Conservation (phyloP, 2,113 vertebrate species). For the Baryphthengus martii region DNA sequence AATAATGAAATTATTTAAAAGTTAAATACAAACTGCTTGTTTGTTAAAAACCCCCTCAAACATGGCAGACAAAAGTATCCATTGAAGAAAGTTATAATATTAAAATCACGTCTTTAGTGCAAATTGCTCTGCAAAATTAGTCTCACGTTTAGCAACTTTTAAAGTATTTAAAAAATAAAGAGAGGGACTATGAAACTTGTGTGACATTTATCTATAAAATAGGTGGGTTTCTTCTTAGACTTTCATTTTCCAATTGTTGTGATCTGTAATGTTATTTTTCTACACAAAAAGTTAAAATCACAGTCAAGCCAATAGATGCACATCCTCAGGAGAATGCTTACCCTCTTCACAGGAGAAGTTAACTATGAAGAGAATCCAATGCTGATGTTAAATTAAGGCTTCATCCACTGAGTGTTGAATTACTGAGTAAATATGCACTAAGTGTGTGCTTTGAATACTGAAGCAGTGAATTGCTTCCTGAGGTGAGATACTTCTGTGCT, state of each 20-base stretch:
- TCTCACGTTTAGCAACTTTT: background rate
- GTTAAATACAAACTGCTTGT: background rate
- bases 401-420: background rate
- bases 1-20: background rate
- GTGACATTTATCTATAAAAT: background rate
- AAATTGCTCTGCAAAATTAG: background rate
- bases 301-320: background rate
- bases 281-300: background rate
- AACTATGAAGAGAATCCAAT: background rate
- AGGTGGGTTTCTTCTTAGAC: background rate
- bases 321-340: background rate
- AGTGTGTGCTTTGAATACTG: background rate
- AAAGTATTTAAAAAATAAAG: background rate
- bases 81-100: background rate
- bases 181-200: background rate
- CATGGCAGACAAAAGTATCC: background rate
- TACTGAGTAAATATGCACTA: slow-evolving; percentile 48
- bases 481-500: background rate
- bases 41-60: background rate
- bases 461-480: slow-evolving; percentile 12
- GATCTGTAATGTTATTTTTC: background rate
- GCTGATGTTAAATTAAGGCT: slow-evolving; percentile 20
- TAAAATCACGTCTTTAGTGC: background rate
- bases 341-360: background rate
- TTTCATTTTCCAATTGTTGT: background rate